Conservation (phyloP, 2,113 vertebrate genomes). For the Coryphaenoides rupestris region DNA sequence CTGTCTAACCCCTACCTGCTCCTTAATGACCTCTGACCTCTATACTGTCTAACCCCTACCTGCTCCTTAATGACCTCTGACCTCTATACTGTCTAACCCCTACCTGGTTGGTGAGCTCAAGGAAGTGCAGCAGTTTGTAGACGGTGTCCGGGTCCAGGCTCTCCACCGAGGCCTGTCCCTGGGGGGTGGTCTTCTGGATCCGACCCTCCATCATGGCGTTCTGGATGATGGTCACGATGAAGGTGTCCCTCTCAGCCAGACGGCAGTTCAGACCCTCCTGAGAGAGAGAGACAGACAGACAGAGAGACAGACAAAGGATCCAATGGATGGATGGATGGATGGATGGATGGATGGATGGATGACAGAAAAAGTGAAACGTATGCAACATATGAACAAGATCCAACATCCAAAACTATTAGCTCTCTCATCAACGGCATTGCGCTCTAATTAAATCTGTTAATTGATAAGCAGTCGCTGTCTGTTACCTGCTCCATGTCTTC, state of each 20-base stretch:
- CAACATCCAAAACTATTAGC: no score
- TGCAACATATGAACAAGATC: no score
- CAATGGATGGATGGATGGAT: no score
- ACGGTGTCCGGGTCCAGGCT: conserved; percentile 68
- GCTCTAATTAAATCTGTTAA: no score
- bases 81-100: no score
- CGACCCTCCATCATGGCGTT: conserved; percentile 78
- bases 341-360: no score
- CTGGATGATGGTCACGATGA: conserved; percentile 74
- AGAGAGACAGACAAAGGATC: neutral
- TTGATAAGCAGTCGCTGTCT: neutral
- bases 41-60: no score
- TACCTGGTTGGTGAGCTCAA: conserved; percentile 65
- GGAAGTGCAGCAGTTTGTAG: conserved; percentile 67
- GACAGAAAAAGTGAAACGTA: neutral
- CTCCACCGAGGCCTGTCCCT: conserved; percentile 64
- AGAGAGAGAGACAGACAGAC: neutral
- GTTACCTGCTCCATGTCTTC: conserved; percentile 63
- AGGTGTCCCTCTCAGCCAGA: conserved; percentile 75
- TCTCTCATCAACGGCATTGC: no score
- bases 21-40: no score
- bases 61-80: no score
- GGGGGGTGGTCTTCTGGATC: conserved; percentile 61
- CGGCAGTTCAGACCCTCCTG: conserved; percentile 68
- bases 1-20: no score